Percentiles rank a stretch among this genome's conserved stretches.
Evolutionary conservation across 2,888 invertebrate species (phyloP).

Genomic region (Tolmerus cingulatus): DNA sequence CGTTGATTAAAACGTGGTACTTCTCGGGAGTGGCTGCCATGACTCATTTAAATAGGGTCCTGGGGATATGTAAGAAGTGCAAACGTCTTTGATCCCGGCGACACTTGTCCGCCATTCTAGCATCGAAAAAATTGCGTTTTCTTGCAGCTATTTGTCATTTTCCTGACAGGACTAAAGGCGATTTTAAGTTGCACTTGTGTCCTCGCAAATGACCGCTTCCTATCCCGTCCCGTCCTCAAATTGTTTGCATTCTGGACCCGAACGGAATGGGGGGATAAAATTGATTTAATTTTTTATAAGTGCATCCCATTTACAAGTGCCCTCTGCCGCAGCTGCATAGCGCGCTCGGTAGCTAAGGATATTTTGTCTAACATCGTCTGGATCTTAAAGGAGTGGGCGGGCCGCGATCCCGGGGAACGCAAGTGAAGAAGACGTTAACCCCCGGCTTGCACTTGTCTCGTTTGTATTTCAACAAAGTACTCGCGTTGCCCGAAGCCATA

Average conservation of each 20-base stretch:
- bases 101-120: not conserved
- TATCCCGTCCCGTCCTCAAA: not conserved
- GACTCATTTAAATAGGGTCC: not conserved
- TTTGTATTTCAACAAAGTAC: not conserved
- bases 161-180: not conserved
- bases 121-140: not conserved
- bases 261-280: not conserved
- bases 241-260: not conserved
- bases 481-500: conserved; percentile 1
- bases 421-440: conserved; percentile 3
- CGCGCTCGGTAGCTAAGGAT: not conserved
- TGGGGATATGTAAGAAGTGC: not conserved
- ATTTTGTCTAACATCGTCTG: not conserved
- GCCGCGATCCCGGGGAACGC: not conserved
- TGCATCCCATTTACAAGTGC: not conserved
- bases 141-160: not conserved
- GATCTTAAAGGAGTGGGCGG: not conserved
- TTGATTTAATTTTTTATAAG: conserved; percentile 13
- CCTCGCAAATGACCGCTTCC: not conserved
- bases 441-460: not conserved
- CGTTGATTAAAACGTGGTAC: not conserved
- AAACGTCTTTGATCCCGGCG: not conserved
- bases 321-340: not conserved
- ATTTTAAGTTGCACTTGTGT: not conserved
- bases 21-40: not conserved